Base-by-base conservation (phyloP, 2,113 vertebrate genomes). In the Tachuris rubrigastra region DNA sequence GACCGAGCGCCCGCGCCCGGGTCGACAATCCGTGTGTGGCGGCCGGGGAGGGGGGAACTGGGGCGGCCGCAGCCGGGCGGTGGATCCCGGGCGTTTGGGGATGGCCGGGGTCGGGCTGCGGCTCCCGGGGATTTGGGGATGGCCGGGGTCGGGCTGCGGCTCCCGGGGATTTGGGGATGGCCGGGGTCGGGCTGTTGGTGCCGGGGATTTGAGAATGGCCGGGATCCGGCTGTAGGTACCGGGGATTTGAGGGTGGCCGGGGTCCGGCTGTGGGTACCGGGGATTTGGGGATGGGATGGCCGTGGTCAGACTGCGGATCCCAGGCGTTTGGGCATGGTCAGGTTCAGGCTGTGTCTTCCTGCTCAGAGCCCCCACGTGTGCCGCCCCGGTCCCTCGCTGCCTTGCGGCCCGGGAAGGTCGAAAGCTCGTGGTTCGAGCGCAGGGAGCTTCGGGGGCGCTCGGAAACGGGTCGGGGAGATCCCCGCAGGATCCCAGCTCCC, bases 91-190 rank as follows among this genome's bases (percentile, higher is more conserved):
- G 49, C 9, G 17, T 39, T 16, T 25, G 23, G 30, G 11, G 6
- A 28, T 14, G 52, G 10, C 10, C 3, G 11, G 33, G 28, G 19
- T 20, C 13, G 0, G 4, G 44, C n/a, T 15, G 65, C 0, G 59
- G 24, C 2, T 6, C 3, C 49, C 5, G 30, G 3, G 27, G 9
- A 7, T 30, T 22, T 7, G 44, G 27, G 31, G 31, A 5, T 62
- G 66, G 35, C 28, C 9, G 16, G 74, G 49, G 44, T 15, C 2
- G 9, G 52, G 27, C 10, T 21, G 30, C 2, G 6, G 7, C 16
- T 44, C 16, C 42, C 23, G 14, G 2, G 16, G 12, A 4, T 10
- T 22, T 7, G 28, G 49, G 47, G 27, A 18, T 52, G 49, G 49
- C 35, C 23, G 30, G 69, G 25, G 50, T 17, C 6, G 3, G 30